phyloP scores from a whole-genome alignment of 2,113 vertebrate species.

The Ariopsis seemanni region DNA sequence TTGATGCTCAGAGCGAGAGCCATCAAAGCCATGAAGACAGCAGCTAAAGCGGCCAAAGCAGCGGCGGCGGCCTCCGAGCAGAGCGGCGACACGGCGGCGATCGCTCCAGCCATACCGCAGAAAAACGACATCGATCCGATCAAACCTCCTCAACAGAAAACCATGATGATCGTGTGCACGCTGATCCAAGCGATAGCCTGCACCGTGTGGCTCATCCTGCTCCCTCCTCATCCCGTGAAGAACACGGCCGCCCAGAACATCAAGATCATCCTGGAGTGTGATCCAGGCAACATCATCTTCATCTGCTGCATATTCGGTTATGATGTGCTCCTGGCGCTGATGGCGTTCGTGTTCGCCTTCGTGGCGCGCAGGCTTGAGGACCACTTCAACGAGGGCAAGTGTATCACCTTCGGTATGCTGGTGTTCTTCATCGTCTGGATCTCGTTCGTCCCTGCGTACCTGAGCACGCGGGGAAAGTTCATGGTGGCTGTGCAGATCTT shows the following conservation, averaged over 20 bases:
- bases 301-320: slow-evolving; percentile 80
- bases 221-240: slow-evolving; percentile 74
- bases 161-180: slow-evolving; percentile 65
- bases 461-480: slow-evolving; percentile 86
- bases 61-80: slow-evolving; percentile 71
- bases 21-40: slow-evolving; percentile 69
- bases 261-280: slow-evolving; percentile 84
- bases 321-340: slow-evolving; percentile 77
- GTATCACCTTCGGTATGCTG: slow-evolving; percentile 82
- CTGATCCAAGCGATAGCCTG: slow-evolving; percentile 70
- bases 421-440: slow-evolving; percentile 87
- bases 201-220: slow-evolving; percentile 73
- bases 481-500: slow-evolving; percentile 88
- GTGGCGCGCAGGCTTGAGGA: slow-evolving; percentile 78
- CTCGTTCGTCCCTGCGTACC: slow-evolving; percentile 84
- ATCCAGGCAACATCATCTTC: slow-evolving; percentile 77
- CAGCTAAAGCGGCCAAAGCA: slow-evolving; percentile 62
- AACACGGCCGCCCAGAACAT: slow-evolving; percentile 81
- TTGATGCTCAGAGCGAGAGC: slow-evolving; percentile 78
- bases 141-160: slow-evolving; percentile 69
- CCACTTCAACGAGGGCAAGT: slow-evolving; percentile 82
- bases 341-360: slow-evolving; percentile 79
- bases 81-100: slow-evolving; percentile 62
- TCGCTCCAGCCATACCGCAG: slow-evolving; percentile 60
- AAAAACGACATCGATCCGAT: slow-evolving; percentile 62